phyloP scores from a whole-genome alignment of 1,140 invertebrate species.

The Caenorhabditis tropicalis region DNA sequence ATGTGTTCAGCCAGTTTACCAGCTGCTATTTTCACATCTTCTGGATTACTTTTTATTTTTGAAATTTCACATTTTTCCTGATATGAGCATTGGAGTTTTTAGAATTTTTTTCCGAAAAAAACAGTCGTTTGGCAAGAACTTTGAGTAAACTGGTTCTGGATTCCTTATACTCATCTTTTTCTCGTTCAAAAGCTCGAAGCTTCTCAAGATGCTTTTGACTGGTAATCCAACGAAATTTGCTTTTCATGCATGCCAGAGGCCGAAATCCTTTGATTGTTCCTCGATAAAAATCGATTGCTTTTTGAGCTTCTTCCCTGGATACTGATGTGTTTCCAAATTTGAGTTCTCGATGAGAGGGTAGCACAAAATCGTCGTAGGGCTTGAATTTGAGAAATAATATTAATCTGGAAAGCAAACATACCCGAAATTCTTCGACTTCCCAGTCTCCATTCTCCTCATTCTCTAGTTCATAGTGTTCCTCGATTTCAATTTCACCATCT shows the following conservation, averaged over 20 bases:
- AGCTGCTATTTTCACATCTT: no score
- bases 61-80: no score
- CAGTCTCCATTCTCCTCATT: neutral
- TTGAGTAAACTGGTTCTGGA: neutral
- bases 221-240: neutral
- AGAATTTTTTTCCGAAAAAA: no score
- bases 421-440: neutral
- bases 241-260: neutral
- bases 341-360: neutral
- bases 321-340: neutral
- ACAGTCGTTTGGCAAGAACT: neutral
- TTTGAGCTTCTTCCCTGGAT: neutral
- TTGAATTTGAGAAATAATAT: neutral
- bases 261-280: neutral
- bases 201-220: neutral
- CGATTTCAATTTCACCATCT: neutral
- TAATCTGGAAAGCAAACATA: neutral
- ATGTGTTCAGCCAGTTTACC: no score
- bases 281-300: neutral
- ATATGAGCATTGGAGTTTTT: no score
- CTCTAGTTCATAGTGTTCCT: neutral
- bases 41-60: no score
- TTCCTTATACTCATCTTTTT: neutral
- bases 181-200: neutral
- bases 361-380: neutral